Base-by-base conservation (phyloP, 1,140 invertebrate genomes). In the Aphaenogaster floridana region DNA sequence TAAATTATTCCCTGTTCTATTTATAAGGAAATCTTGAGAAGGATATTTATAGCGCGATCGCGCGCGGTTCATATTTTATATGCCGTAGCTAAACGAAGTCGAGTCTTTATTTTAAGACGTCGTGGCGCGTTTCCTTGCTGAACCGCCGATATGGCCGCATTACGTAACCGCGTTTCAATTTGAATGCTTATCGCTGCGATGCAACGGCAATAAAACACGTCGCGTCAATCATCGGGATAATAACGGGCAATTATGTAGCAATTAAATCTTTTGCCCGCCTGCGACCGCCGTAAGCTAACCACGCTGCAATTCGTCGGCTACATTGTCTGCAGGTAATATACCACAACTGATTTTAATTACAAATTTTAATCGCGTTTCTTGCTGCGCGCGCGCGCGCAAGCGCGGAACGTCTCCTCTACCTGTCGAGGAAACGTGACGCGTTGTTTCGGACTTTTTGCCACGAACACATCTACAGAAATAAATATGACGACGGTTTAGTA, bases 331-430 rank as follows among this genome's bases (percentile, higher is more conserved):
- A 39, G 69, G 34, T 76, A 84, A 84, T 84, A 63, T 17, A 50
- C 69, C 54, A 39, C 80, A 54, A 61, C 80, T 84, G 80, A 84
- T 84, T 84, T 84, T 84, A 84, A 84, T 84, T 84, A 84, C 80
- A 84, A 84, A 84, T 84, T 76, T 84, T 84, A 84, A 84, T 84
- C 80, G 69, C 13, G 69, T 76, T 84, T 76, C 69, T 84, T 76
- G 42, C 28, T 28, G 28, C 28, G 28, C 6, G 63, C 50, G 28
- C n/a, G 21, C 66, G 66, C 52, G 79, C 66, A 50, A 39, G 11
- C 45, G 64, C 74, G 28, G 28, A 28, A 28, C 28, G 0, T 28
- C 28, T 28, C 28, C 68, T 63, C 52, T 17, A 15, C 42, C 50
- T 21, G n/a, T 61, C 42, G 28, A 39, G n/a, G 34, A 59, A 72